Evolutionary conservation across 2,797 vertebrate species (phyloP).

Genomic region (Paguma larvata): DNA sequence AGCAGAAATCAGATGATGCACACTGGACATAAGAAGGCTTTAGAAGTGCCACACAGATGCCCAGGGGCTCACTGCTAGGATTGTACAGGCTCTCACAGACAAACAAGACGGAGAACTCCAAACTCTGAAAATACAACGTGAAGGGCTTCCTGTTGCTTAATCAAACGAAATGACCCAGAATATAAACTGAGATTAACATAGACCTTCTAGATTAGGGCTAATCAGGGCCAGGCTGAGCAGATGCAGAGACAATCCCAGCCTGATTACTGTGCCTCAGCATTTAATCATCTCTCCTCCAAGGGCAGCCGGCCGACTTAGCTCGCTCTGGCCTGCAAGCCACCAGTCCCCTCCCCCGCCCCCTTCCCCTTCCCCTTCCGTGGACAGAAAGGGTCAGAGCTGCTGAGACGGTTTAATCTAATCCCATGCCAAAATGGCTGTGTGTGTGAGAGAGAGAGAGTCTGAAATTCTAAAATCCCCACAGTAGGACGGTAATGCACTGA

Average conservation of each 20-base stretch:
- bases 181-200: slow-evolving; percentile 86
- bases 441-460: not conserved
- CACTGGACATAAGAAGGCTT: not conserved
- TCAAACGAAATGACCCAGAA: slow-evolving; percentile 88
- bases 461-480: slow-evolving; percentile 27
- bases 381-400: slow-evolving; percentile 81
- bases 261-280: slow-evolving; percentile 87
- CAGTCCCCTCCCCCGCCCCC: slow-evolving; percentile 67
- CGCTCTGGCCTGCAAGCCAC: slow-evolving; percentile 52
- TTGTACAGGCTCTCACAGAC: not conserved
- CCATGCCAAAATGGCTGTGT: slow-evolving; percentile 39
- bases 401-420: slow-evolving; percentile 86
- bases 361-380: slow-evolving; percentile 65
- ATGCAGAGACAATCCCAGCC: slow-evolving; percentile 88
- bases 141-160: slow-evolving; percentile 85
- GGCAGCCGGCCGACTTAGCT: slow-evolving; percentile 81
- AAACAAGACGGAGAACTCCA: not conserved
- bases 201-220: slow-evolving; percentile 91
- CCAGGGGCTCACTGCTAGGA: not conserved
- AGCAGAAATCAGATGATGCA: not conserved
- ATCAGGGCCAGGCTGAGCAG: slow-evolving; percentile 89
- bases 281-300: slow-evolving; percentile 88
- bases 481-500: not conserved
- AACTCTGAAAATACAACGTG: slow-evolving; percentile 53
- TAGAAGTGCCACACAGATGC: not conserved